Evolutionary conservation across 2,888 invertebrate genomes (phyloP), one percentile per base, ranked within the genome.

Genomic region (Drosophila paramelanica): DNA sequence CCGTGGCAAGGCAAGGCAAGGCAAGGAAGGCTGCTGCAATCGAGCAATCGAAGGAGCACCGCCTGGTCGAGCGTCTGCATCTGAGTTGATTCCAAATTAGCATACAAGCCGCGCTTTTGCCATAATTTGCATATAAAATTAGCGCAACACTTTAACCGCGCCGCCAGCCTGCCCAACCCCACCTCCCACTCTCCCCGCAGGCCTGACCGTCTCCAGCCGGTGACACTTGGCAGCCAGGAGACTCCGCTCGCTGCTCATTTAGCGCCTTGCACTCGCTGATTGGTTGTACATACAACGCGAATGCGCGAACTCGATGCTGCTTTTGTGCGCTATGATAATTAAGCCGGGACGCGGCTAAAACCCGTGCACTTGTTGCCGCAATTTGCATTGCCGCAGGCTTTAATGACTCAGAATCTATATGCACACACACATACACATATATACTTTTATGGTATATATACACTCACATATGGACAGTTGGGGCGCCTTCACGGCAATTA

Each of bases 101-200:
- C 85, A 85, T 85, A 87, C 85, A 84, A 84, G 78, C 79, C 77
- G 82, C 71, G 82, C 87, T 87, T 81, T 88, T 79, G 82, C 80
- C 85, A 87, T 85, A 82, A 86, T 86, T 86, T 86, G 85, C 85
- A 86, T 86, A 88, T 87, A 86, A 86, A 86, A 86, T 86, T 86
- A 86, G 85, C 85, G 75, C 82, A 86, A 86, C 85, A 86, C 79
- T 80, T 82, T 75, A 67, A 61, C 57, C 67, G 69, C 65, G 7
- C 25, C 46, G n/a, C 20, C 41, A 17, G 10, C 25, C 49, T 11
- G 2, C 11, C 33, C 10, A n/a, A n/a, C n/a, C n/a, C n/a, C n/a
- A n/a, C 33, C 31, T 10, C 20, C 25, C 17, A 17, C 17, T 1
- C 17, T 17, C 17, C 17, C 17, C 17, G 25, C 23, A 58, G 8